These are phyloP conservation scores for Synanthedon vespiformis DNA, from an alignment of 2,888 invertebrate genomes.

Conservation along the genomic window DNA sequence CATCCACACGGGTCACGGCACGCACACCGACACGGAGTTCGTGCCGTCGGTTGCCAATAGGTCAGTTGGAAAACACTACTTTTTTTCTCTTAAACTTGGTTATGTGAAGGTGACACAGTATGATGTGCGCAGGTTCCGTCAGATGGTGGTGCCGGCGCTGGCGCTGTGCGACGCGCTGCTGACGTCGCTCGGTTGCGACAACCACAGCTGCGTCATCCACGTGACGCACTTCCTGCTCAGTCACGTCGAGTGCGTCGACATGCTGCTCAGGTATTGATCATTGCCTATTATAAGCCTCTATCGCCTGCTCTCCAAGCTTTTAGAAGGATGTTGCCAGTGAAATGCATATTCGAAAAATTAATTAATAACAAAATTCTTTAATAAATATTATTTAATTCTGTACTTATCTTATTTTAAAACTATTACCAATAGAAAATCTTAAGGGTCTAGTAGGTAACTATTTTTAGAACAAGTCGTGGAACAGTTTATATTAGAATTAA, in stretches of 20 bases:
- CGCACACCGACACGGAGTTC: constrained; percentile 25
- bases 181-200: constrained; percentile 85
- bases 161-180: constrained; percentile 85
- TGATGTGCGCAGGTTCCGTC: constrained; percentile 74
- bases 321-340: too few species aligned
- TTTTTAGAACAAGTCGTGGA: too few species aligned
- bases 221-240: constrained; percentile 84
- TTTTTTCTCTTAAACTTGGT: neutral
- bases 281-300: too few species aligned
- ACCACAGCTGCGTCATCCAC: constrained; percentile 85
- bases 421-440: too few species aligned
- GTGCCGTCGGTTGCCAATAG: constrained; percentile 40
- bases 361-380: too few species aligned
- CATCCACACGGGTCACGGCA: constrained; percentile 33
- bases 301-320: too few species aligned
- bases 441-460: too few species aligned
- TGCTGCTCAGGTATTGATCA: constrained; percentile 78
- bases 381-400: too few species aligned
- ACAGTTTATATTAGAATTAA: too few species aligned
- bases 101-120: neutral
- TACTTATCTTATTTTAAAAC: too few species aligned
- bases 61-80: constrained; percentile 12
- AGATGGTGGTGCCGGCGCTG: constrained; percentile 85
- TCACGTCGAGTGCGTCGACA: constrained; percentile 85
- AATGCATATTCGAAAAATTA: too few species aligned